Percentiles rank a stretch among this genome's conserved stretches.
These are phyloP conservation scores for Pangasius djambal DNA, from an alignment of 2,797 vertebrate genomes.

Conservation along the genomic window DNA sequence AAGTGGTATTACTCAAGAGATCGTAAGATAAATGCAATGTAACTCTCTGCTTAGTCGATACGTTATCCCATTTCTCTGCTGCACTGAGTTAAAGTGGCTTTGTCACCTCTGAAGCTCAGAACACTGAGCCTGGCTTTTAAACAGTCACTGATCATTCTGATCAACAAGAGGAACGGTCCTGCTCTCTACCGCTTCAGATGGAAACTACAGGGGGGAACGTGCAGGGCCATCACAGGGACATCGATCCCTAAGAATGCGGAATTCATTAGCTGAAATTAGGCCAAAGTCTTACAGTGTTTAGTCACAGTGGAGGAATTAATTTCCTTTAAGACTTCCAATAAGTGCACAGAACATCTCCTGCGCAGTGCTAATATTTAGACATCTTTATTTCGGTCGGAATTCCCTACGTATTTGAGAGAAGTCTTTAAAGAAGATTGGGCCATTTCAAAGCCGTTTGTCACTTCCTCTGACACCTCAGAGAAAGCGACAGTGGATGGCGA, in stretches of 20 bases:
- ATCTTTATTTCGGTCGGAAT: constrained; percentile 11
- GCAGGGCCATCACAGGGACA: constrained; percentile 37
- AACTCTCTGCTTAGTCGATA: neutral
- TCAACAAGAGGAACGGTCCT: neutral
- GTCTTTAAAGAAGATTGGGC: neutral
- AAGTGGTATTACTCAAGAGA: constrained; percentile 22
- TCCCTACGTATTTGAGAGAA: neutral
- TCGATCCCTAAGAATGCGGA: constrained; percentile 65
- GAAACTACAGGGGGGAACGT: neutral
- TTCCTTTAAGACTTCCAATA: constrained; percentile 67
- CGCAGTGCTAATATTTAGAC: constrained; percentile 44
- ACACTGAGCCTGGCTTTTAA: neutral
- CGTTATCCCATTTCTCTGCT: neutral
- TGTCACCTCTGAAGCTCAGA: neutral
- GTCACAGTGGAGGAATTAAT: constrained; percentile 66
- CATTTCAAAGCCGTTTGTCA: constrained; percentile 41
- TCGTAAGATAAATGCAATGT: constrained; percentile 9
- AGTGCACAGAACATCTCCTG: constrained; percentile 46
- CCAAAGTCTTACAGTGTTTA: constrained; percentile 58
- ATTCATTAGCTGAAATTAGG: constrained; percentile 71
- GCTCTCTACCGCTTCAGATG: neutral
- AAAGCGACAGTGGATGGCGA: neutral
- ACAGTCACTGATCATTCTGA: neutral
- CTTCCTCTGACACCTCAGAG: constrained; percentile 21
- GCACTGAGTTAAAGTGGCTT: neutral